A percentile compares a stretch with the other conserved stretches of the same genome.
phyloP scores from a whole-genome alignment of 1,140 invertebrate genomes.

The Hestina assimilis region DNA sequence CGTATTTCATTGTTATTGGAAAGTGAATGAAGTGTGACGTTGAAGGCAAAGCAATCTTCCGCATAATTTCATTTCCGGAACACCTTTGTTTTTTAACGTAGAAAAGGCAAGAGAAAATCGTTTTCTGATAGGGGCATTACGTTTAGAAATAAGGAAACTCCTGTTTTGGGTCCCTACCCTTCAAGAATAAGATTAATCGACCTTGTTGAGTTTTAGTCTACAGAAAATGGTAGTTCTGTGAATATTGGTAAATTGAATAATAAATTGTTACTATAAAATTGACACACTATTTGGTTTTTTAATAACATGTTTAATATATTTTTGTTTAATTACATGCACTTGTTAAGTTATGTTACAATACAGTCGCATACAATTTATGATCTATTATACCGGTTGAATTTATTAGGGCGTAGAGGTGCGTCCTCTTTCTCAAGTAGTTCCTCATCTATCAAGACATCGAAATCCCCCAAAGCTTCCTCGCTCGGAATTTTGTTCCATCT shows the following conservation, averaged over 20 bases:
- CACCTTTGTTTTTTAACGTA: no score
- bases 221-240: not conserved
- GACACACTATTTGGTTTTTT: no score
- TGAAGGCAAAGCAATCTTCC: no score
- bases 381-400: not conserved
- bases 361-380: not conserved
- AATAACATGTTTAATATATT: not conserved
- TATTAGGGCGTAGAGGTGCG: conserved; percentile 40
- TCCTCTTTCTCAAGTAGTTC: conserved; percentile 81
- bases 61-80: no score
- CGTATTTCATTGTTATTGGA: no score
- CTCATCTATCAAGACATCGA: conserved; percentile 93
- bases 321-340: not conserved
- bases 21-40: no score
- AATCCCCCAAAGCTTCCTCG: conserved; percentile 89
- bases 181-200: not conserved
- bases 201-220: not conserved
- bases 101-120: no score
- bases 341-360: not conserved
- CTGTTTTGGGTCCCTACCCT: not conserved
- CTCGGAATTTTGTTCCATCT: conserved; percentile 92
- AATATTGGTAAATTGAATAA: not conserved
- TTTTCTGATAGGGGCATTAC: no score
- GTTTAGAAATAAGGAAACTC: not conserved
- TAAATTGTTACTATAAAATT: no score